These are phyloP conservation scores for Ectropis grisescens DNA, from an alignment of 1,140 invertebrate species.

Conservation along the genomic window DNA sequence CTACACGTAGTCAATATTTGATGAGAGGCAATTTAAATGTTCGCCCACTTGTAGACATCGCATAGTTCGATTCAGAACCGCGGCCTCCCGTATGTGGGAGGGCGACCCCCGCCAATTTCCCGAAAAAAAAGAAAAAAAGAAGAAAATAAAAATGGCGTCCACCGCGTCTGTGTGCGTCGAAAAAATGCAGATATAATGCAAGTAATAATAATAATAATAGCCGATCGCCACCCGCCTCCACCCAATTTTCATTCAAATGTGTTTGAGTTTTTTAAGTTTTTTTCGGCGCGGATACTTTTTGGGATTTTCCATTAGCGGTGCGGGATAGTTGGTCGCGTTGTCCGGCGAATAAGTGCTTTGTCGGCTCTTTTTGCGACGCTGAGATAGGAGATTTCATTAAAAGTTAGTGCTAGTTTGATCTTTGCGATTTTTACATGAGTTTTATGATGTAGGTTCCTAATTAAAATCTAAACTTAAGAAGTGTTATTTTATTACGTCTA, in stretches of 20 bases:
- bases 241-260: conserved; percentile 68
- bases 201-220: conserved; percentile 70
- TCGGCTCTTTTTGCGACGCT: conserved; percentile 14
- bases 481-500: too few species aligned
- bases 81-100: conserved; percentile 26
- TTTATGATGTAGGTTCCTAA: too few species aligned
- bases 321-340: conserved; percentile 31
- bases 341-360: conserved; percentile 28
- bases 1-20: conserved; percentile 67
- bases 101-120: conserved; percentile 39
- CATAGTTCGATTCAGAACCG: conserved; percentile 48
- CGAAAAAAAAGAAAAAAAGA: conserved; percentile 60
- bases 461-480: too few species aligned
- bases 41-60: conserved; percentile 68
- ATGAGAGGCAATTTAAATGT: conserved; percentile 69
- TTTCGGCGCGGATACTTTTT: conserved; percentile 51
- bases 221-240: conserved; percentile 52
- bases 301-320: conserved; percentile 59
- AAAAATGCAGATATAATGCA: conserved; percentile 69
- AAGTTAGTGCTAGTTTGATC: too few species aligned
- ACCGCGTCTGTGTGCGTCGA: conserved; percentile 49
- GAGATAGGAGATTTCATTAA: conserved; percentile 18
- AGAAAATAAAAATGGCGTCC: conserved; percentile 56
- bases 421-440: too few species aligned
- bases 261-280: conserved; percentile 56